Conservation (phyloP, 2,797 vertebrate genomes). For the Micromesistius poutassou region DNA sequence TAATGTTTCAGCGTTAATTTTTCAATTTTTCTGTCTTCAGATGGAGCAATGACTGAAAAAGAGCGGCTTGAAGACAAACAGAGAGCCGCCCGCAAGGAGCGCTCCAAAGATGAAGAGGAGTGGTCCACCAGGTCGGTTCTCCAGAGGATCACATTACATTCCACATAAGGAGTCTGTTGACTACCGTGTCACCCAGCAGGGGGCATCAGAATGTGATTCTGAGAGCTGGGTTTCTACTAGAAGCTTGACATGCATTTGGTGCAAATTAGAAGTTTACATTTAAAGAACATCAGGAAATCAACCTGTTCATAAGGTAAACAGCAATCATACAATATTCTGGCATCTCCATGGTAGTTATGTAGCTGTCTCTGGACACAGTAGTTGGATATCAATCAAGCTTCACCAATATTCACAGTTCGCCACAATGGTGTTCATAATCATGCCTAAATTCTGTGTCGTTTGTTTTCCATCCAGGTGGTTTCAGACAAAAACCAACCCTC, state of each 20-base stretch:
- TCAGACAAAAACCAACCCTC: slow-evolving; percentile 81
- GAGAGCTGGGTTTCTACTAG: not conserved
- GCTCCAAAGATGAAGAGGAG: slow-evolving; percentile 81
- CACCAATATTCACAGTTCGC: not conserved
- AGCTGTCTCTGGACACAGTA: not conserved
- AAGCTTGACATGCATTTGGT: not conserved
- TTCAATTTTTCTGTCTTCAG: slow-evolving; percentile 61
- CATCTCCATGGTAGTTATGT: not conserved
- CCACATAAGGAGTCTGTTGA: not conserved
- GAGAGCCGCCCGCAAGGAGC: slow-evolving; percentile 82
- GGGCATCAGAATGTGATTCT: not conserved
- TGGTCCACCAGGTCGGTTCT: slow-evolving; percentile 75
- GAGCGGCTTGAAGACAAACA: slow-evolving; percentile 96
- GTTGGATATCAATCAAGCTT: not conserved
- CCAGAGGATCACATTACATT: not conserved
- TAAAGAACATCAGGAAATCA: not conserved
- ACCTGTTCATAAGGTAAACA: too few relatives aligned
- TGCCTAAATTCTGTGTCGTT: not conserved
- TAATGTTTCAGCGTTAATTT: not conserved
- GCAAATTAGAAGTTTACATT: not conserved
- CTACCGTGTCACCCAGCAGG: not conserved
- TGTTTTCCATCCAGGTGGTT: slow-evolving; percentile 68
- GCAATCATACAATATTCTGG: not conserved
- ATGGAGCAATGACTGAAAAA: slow-evolving; percentile 87
- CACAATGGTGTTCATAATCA: not conserved